phyloP scores from a whole-genome alignment of 2,888 invertebrate genomes.

The Deilephila porcellus region DNA sequence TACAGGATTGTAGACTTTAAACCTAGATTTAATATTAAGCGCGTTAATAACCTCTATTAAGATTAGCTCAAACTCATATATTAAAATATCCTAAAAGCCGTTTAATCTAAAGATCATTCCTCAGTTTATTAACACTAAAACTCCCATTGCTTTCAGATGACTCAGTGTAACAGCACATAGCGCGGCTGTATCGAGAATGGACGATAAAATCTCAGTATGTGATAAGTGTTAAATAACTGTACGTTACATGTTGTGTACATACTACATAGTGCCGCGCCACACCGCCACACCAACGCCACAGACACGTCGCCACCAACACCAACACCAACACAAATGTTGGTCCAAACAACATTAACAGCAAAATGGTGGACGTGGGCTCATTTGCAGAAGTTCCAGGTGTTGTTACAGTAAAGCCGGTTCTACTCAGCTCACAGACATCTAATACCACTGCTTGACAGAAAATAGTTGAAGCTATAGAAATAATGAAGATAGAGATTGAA shows the following conservation, averaged over 20 bases:
- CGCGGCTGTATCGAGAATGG: conserved; percentile 77
- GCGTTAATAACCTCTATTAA: too few species aligned
- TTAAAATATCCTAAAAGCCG: too few species aligned
- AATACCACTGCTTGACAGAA: neutral
- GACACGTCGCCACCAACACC: neutral
- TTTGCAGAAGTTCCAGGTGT: neutral
- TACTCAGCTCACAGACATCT: neutral
- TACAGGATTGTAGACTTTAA: too few species aligned
- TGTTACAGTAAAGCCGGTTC: neutral
- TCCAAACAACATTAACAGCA: too few species aligned
- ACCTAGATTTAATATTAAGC: too few species aligned
- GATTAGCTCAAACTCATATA: too few species aligned
- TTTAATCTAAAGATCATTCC: too few species aligned
- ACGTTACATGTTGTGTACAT: conserved; percentile 53
- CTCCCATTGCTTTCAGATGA: conserved; percentile 68
- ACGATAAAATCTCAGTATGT: conserved; percentile 81
- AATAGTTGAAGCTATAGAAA: neutral
- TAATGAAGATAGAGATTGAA: neutral
- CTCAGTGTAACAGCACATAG: conserved; percentile 74
- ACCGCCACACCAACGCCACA: conserved; percentile 5
- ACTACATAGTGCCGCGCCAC: conserved; percentile 50
- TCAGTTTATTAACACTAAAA: neutral
- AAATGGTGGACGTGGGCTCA: neutral
- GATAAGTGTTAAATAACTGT: conserved; percentile 75
- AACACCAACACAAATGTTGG: too few species aligned